Evolutionary conservation across 2,888 invertebrate genomes (phyloP), one percentile per base, ranked within the genome.

Genomic region (Toxonevra muliebris): DNA sequence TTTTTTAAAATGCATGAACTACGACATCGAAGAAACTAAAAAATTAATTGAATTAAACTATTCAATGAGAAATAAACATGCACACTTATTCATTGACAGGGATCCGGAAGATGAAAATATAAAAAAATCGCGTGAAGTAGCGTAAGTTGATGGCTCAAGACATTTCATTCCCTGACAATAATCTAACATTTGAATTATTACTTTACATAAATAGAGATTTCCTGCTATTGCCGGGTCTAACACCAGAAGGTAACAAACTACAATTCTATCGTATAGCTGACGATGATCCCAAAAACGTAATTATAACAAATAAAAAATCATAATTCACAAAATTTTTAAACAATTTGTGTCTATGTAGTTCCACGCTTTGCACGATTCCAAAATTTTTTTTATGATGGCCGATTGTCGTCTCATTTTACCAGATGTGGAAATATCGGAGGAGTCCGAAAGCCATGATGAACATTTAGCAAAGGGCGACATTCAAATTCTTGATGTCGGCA

Each of bases 401-500:
- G 81, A 81, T 70, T 73, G 75, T 2, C 80, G 80, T 2, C 80
- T 80, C 17, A 76, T 76, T 0, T 62, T 64, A 48, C 41, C 69
- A 8, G 77, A 77, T 57, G 62, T 68, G n/a, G 65, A 67, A 19
- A 43, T 52, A 42, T 20, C 30, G 0, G 30, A 54, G 10, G 40
- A 43, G 17, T 19, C 42, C 13, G 30, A 59, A n/a, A 20, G 48
- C 11, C 61, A 64, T 1, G 63, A 68, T 43, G 54, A 61, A 17
- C 8, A 48, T 9, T 89, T 90, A 4, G 87, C 88, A 11, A 87
- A 88, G 0, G 92, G 92, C 0, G 87, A 89, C 70, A 86, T 91
- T 40, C 89, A 91, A 77, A 85, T 92, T 0, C 90, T 92, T 72
- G 91, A 92, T 79, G 90, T 91, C 88, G 84, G 85, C 50, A 90